A percentile compares a stretch with the other conserved stretches of the same genome.
phyloP scores from a whole-genome alignment of 2,888 invertebrate genomes.

The Magallana nippona region DNA sequence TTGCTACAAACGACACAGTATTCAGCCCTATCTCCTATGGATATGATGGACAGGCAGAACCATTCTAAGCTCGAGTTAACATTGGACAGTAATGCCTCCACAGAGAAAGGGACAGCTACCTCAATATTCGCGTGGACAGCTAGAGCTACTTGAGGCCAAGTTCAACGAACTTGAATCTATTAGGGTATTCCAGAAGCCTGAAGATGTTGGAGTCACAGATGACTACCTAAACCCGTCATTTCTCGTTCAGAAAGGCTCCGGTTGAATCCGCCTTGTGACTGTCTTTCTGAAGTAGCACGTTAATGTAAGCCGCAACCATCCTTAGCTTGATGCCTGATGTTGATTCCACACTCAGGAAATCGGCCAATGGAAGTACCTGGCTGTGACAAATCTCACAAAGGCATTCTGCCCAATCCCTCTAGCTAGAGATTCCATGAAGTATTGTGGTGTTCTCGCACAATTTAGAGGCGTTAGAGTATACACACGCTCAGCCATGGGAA shows the following conservation, averaged over 20 bases:
- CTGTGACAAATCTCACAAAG: constrained; percentile 37
- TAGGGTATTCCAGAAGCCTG: constrained; percentile 56
- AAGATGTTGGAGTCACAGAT: constrained; percentile 54
- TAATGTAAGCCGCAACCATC: constrained; percentile 60
- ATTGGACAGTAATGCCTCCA: constrained; percentile 64
- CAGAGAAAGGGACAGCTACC: constrained; percentile 60
- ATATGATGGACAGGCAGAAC: constrained; percentile 59
- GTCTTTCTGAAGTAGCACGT: constrained; percentile 56
- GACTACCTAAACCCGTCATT: constrained; percentile 50
- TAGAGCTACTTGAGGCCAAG: constrained; percentile 55
- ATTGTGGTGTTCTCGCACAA: constrained; percentile 59
- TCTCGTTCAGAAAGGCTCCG: constrained; percentile 55
- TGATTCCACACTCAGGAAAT: constrained; percentile 53
- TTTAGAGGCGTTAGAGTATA: constrained; percentile 47
- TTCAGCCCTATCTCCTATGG: constrained; percentile 54
- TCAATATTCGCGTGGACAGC: constrained; percentile 56
- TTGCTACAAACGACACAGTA: constrained; percentile 50
- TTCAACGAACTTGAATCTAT: constrained; percentile 58
- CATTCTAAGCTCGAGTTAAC: constrained; percentile 59
- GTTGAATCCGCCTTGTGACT: constrained; percentile 58
- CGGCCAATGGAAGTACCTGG: constrained; percentile 56
- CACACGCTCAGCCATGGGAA: constrained; percentile 51
- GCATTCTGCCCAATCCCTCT: constrained; percentile 54
- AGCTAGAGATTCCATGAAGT: constrained; percentile 51
- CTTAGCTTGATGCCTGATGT: constrained; percentile 54